Base-by-base conservation (phyloP, 1,140 invertebrate genomes). In the Lepidurus arcticus region DNA sequence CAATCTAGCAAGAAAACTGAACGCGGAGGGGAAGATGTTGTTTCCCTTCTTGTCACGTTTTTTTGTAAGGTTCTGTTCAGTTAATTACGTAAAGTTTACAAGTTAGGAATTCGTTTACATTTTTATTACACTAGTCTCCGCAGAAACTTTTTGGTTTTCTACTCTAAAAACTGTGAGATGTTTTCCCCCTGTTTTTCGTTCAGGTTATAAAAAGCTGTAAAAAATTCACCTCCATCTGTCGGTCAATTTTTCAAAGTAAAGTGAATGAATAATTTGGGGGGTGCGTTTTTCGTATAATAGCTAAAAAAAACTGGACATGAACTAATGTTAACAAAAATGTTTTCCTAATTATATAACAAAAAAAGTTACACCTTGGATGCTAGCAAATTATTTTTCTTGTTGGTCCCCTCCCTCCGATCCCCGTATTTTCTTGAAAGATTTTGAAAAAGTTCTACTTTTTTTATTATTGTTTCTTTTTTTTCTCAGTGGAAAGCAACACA, bases 321-420 rank as follows among this genome's bases (percentile, higher is more conserved):
- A n/a, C 21, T 11, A 65, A 65, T 34, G 34, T 34, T 34, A 34
- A 34, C 34, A 34, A 34, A 34, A 34, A 34, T 65, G 16, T 65
- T 65, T 47, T 65, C 53, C 53, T 65, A 65, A 65, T 21, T 11
- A 1, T 65, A 65, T 65, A 65, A 65, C 1, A 65, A 65, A 34
- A 34, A 47, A 65, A 65, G 53, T 65, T 65, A 65, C 53, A 65
- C 53, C 53, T 65, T 65, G 2, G 21, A 65, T 65, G 53, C 53
- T 21, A 11, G 53, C 53, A 65, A 65, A 65, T 65, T 65, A 65
- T 65, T 65, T 65, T 65, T 65, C 53, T 65, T 65, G 53, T 65
- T 65, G n/a, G 21, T 65, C 53, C 53, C 45, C 16, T 11, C 45
- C 53, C 53, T 65, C 21, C 21, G 53, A 21, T 65, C 53, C 53